Conservation (phyloP, 2,113 vertebrate species). For the Monarcha castaneiventris region DNA sequence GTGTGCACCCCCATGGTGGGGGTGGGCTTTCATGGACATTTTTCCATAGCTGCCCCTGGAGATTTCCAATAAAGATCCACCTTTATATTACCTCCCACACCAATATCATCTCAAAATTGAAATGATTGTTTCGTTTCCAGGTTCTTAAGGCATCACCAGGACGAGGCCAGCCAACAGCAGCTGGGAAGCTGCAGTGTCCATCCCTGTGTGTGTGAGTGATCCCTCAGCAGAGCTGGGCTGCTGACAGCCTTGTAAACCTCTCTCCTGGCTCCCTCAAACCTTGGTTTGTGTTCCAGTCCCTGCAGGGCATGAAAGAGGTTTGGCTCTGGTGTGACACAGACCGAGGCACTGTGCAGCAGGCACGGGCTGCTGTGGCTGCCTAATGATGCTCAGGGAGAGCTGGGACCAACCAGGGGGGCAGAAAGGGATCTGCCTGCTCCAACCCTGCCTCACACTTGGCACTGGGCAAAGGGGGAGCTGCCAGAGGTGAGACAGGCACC, state of each 20-base stretch:
- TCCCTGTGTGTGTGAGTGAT: accelerated
- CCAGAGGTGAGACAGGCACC: background rate
- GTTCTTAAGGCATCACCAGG: background rate
- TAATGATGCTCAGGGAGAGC: background rate
- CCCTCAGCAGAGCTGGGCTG: background rate
- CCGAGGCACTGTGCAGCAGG: background rate
- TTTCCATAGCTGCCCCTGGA: background rate
- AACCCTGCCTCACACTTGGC: background rate
- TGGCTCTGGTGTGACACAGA: background rate
- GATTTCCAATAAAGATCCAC: background rate
- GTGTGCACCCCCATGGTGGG: background rate
- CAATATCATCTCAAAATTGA: background rate
- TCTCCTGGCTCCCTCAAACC: background rate
- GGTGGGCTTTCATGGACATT: background rate
- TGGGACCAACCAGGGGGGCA: background rate
- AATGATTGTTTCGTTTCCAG: background rate
- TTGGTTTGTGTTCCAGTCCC: background rate
- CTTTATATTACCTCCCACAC: background rate
- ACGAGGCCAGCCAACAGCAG: background rate
- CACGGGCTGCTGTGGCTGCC: background rate
- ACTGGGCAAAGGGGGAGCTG: background rate
- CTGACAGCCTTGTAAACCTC: background rate
- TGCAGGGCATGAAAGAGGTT: background rate
- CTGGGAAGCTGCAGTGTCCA: background rate
- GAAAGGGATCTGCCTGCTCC: background rate